phyloP scores from a whole-genome alignment of 2,113 vertebrate species.

The Phoxinus phoxinus region DNA sequence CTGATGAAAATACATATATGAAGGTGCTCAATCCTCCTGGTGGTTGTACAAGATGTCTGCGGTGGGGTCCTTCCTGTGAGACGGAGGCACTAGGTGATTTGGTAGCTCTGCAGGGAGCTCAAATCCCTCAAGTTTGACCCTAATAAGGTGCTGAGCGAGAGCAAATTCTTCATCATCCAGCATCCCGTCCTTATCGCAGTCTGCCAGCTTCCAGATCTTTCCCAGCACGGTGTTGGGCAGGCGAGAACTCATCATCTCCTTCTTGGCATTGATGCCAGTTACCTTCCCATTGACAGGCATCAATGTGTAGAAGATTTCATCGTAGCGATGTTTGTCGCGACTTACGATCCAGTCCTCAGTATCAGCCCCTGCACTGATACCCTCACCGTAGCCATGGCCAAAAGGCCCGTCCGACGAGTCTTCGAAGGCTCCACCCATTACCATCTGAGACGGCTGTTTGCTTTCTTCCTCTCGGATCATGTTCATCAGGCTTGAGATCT shows the following conservation, averaged over 20 bases:
- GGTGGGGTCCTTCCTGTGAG: constrained; percentile 87
- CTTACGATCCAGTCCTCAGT: constrained; percentile 93
- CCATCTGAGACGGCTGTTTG: constrained; percentile 82
- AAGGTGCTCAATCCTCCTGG: constrained; percentile 64
- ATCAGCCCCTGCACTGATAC: constrained; percentile 89
- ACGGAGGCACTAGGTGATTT: constrained; percentile 88
- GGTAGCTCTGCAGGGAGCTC: constrained; percentile 89
- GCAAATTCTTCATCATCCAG: constrained; percentile 97
- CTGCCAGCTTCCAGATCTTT: constrained; percentile 97
- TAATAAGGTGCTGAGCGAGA: constrained; percentile 94
- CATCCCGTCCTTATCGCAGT: constrained; percentile 93
- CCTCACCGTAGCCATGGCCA: constrained; percentile 92
- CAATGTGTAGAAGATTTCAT: constrained; percentile 97
- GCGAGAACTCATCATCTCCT: constrained; percentile 95
- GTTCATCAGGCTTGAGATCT: constrained; percentile 88
- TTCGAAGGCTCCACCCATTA: constrained; percentile 93
- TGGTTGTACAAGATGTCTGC: constrained; percentile 73
- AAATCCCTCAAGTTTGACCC: constrained; percentile 92
- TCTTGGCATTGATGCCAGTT: constrained; percentile 92
- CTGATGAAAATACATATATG: constrained; percentile 18
- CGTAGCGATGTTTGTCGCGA: constrained; percentile 92
- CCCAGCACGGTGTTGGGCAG: constrained; percentile 94
- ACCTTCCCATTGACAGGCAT: constrained; percentile 95
- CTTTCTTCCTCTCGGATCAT: constrained; percentile 92
- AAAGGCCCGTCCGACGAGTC: constrained; percentile 92